A percentile compares a stretch with the other conserved stretches of the same genome.
phyloP scores from a whole-genome alignment of 2,888 invertebrate species.

The Melangyna quadrimaculata region DNA sequence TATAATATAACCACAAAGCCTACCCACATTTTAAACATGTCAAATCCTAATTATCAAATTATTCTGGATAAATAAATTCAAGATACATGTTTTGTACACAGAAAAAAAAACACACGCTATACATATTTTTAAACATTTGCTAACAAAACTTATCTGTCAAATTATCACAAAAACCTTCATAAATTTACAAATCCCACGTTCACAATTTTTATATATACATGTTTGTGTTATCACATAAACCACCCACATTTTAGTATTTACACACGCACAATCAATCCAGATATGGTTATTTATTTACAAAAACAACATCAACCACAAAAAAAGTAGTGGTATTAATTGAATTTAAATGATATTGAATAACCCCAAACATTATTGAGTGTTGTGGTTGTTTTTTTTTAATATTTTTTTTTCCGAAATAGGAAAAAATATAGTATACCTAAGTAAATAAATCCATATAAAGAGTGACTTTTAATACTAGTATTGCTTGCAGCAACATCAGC shows the following conservation, averaged over 20 bases:
- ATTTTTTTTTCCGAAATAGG: slow-evolving; percentile 42
- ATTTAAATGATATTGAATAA: slow-evolving; percentile 7
- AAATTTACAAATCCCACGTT: slow-evolving; percentile 62
- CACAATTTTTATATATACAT: not conserved
- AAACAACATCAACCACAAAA: too few species aligned
- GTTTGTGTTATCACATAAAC: slow-evolving; percentile 30
- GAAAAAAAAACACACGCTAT: not conserved
- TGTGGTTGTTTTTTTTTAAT: not conserved
- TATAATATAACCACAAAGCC: slow-evolving; percentile 16
- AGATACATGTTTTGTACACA: too few species aligned
- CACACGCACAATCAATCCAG: slow-evolving; percentile 35
- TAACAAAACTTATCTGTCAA: slow-evolving; percentile 56
- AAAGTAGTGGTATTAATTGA: slow-evolving; percentile 29
- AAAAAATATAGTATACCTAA: not conserved
- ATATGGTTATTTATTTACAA: slow-evolving; percentile 17
- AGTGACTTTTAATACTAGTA: slow-evolving; percentile 26
- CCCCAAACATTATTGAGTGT: slow-evolving; percentile 10
- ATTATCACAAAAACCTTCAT: slow-evolving; percentile 60
- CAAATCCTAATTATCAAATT: slow-evolving; percentile 53
- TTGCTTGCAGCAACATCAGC: slow-evolving; percentile 31
- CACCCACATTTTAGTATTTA: slow-evolving; percentile 43
- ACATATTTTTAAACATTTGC: slow-evolving; percentile 1
- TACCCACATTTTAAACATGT: slow-evolving; percentile 42
- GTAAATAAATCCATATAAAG: slow-evolving; percentile 36
- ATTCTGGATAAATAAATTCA: slow-evolving; percentile 2